A percentile compares a stretch with the other conserved stretches of the same genome.
Conservation (phyloP, 2,888 invertebrate genomes). For the Dynastes tityus region DNA sequence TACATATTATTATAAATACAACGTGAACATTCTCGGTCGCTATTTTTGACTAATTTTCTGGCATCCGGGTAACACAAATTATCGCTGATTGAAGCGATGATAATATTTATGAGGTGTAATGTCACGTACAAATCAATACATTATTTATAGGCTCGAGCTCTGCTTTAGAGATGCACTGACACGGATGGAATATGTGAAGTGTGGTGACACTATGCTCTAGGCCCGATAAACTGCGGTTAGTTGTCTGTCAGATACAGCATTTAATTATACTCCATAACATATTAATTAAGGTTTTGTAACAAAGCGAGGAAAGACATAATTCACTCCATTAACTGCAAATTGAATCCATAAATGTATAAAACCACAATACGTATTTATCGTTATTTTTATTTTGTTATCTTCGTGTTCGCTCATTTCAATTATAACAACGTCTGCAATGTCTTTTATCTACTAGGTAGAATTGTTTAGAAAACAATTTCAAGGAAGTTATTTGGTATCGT, state of each 20-base stretch:
- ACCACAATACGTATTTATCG: too few relatives aligned
- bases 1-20: conserved; percentile 21
- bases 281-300: conserved; percentile 1
- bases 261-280: conserved; percentile 6
- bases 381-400: too few relatives aligned
- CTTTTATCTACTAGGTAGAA: too few relatives aligned
- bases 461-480: too few relatives aligned
- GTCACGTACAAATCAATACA: conserved; percentile 37
- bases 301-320: background rate
- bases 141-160: conserved; percentile 35
- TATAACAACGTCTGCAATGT: too few relatives aligned
- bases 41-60: conserved; percentile 33
- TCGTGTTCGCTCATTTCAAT: too few relatives aligned
- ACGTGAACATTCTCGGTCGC: conserved; percentile 16
- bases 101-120: conserved; percentile 42
- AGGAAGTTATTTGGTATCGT: too few relatives aligned
- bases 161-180: conserved; percentile 38
- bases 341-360: too few relatives aligned
- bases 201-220: conserved; percentile 4
- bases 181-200: conserved; percentile 31
- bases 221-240: background rate
- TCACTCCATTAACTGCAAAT: background rate
- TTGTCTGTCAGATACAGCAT: conserved; percentile 17
- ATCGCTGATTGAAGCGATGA: conserved; percentile 38
- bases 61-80: conserved; percentile 29